Conservation (phyloP, 2,888 invertebrate genomes). For the Drosophila mettleri region DNA sequence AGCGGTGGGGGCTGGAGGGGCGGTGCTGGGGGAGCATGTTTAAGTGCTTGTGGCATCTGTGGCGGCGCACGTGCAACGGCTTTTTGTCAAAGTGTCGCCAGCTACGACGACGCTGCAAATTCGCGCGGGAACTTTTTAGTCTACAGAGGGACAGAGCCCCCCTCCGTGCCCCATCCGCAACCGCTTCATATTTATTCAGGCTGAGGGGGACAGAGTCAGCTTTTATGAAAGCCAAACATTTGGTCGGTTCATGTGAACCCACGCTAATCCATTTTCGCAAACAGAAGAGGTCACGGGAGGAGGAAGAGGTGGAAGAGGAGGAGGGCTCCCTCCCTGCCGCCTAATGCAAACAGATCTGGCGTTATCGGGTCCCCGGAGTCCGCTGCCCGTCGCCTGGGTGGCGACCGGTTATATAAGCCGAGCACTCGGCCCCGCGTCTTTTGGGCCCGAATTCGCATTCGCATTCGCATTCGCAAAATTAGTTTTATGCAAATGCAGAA, state of each 20-base stretch:
- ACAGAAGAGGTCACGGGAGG: constrained; percentile 30
- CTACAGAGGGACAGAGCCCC: neutral
- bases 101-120: constrained; percentile 75
- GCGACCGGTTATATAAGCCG: constrained; percentile 65
- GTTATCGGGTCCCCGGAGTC: constrained; percentile 54
- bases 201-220: constrained; percentile 43
- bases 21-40: neutral
- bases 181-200: constrained; percentile 63
- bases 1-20: neutral
- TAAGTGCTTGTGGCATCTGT: constrained; percentile 37
- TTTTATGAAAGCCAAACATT: constrained; percentile 79
- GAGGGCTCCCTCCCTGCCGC: neutral
- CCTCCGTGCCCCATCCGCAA: neutral
- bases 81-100: constrained; percentile 69
- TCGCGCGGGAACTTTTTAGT: constrained; percentile 59
- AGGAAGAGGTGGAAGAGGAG: neutral
- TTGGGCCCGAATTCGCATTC: constrained; percentile 34
- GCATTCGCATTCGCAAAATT: constrained; percentile 51
- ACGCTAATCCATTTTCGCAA: constrained; percentile 78
- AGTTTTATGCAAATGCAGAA: constrained; percentile 76
- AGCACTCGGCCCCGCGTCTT: constrained; percentile 39
- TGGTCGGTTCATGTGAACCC: constrained; percentile 77
- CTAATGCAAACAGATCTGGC: constrained; percentile 75
- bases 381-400: constrained; percentile 29
- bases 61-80: constrained; percentile 69